These are phyloP conservation scores for Platysternon megacephalum DNA, from an alignment of 2,113 vertebrate species.

Conservation along the genomic window DNA sequence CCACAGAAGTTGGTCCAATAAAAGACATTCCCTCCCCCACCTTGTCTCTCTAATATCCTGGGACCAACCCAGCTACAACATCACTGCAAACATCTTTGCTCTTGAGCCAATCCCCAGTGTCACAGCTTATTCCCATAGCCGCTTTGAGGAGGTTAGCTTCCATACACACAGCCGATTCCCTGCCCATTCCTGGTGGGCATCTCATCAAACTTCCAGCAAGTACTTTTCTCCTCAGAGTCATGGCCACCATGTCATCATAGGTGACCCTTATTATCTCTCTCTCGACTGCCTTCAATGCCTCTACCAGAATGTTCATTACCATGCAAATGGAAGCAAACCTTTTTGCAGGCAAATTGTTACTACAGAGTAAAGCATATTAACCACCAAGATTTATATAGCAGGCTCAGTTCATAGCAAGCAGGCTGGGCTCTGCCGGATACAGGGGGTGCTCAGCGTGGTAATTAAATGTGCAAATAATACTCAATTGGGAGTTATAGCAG, in stretches of 20 bases:
- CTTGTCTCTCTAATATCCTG: neutral
- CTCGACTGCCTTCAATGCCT: accelerated
- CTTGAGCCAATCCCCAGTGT: neutral
- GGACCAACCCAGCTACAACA: neutral
- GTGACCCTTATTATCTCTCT: neutral
- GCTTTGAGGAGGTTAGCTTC: neutral
- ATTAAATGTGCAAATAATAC: conserved; percentile 50
- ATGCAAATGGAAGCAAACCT: neutral
- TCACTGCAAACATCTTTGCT: neutral
- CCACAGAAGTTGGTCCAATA: neutral
- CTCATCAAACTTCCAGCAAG: neutral
- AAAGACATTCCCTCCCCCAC: neutral
- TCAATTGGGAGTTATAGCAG: conserved; percentile 48
- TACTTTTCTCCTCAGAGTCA: neutral
- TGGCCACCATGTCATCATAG: neutral
- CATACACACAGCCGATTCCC: neutral
- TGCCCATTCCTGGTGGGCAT: neutral
- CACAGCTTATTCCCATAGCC: too few species aligned
- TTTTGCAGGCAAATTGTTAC: accelerated
- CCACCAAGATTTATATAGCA: accelerated
- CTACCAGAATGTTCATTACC: accelerated
- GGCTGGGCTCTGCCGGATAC: conserved; percentile 29
- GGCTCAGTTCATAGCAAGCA: neutral
- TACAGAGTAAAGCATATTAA: neutral
- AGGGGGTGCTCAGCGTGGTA: neutral